Evolutionary conservation across 2,113 vertebrate genomes (phyloP).

Genomic region (Antigone vipio): DNA sequence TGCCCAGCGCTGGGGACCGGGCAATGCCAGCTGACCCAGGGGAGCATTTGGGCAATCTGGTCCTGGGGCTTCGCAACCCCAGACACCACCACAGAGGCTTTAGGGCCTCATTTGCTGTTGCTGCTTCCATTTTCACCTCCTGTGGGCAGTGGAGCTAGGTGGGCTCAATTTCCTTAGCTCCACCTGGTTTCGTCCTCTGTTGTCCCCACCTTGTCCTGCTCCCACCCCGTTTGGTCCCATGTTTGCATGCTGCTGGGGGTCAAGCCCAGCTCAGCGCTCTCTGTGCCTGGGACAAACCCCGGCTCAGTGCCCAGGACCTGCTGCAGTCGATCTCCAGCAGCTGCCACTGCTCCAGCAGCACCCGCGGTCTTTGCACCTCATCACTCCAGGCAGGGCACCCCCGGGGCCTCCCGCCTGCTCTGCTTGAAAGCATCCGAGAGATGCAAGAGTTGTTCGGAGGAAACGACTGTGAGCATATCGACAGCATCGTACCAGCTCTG

Average conservation of each 20-base stretch:
- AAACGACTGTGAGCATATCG: neutral
- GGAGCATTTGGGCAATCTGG: neutral
- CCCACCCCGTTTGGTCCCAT: neutral
- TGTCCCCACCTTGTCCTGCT: neutral
- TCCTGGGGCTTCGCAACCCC: neutral
- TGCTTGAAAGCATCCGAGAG: neutral
- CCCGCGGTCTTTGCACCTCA: accelerated
- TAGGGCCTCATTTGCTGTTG: neutral
- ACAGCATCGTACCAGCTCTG: neutral
- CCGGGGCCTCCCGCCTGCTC: accelerated
- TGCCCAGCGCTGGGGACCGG: neutral
- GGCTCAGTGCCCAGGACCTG: neutral
- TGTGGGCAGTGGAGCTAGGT: accelerated
- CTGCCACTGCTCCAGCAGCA: neutral
- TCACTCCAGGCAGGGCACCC: neutral
- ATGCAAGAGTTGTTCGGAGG: neutral
- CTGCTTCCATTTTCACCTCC: neutral
- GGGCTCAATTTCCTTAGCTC: neutral
- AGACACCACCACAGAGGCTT: neutral
- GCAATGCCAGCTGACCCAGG: neutral
- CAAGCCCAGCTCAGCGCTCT: neutral
- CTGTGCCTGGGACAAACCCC: neutral
- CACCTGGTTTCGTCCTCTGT: neutral
- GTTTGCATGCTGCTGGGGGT: neutral
- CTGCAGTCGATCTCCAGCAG: neutral